phyloP scores from a whole-genome alignment of 2,888 invertebrate genomes.

The Pteria penguin region DNA sequence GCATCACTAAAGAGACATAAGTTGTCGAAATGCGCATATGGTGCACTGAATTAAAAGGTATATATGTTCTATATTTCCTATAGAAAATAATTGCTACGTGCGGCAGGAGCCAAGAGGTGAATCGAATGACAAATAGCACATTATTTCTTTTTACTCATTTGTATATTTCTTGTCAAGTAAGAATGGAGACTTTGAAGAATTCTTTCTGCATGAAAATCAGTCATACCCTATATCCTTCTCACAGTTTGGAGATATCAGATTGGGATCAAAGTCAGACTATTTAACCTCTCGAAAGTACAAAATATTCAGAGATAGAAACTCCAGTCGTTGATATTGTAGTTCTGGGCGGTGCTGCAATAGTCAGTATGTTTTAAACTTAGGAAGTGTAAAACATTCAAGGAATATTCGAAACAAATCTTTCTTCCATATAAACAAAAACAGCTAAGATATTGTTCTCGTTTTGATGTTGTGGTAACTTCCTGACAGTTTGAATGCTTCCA shows the following conservation, averaged over 20 bases:
- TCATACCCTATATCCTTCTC: neutral
- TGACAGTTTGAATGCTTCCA: conserved; percentile 46
- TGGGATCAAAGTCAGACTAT: neutral
- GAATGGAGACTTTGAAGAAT: neutral
- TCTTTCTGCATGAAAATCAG: neutral
- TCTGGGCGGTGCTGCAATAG: conserved; percentile 49
- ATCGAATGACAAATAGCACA: neutral
- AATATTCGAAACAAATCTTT: neutral
- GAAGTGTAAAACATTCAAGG: conserved; percentile 21
- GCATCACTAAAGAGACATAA: too few species aligned
- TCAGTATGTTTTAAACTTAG: conserved; percentile 37
- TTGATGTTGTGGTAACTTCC: conserved; percentile 47
- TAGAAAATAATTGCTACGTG: too few species aligned
- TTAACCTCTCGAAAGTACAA: neutral
- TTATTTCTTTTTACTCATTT: neutral
- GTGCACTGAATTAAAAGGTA: too few species aligned
- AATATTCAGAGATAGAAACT: neutral
- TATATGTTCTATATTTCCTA: too few species aligned
- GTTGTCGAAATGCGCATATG: too few species aligned
- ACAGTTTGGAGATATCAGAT: neutral
- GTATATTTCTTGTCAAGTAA: neutral
- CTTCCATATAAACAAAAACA: conserved; percentile 41
- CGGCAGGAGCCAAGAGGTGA: neutral
- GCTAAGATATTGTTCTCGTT: conserved; percentile 24
- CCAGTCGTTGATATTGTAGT: conserved; percentile 24